Evolutionary conservation across 2,113 vertebrate genomes (phyloP).

Genomic region (Hippocampus barbouri): DNA sequence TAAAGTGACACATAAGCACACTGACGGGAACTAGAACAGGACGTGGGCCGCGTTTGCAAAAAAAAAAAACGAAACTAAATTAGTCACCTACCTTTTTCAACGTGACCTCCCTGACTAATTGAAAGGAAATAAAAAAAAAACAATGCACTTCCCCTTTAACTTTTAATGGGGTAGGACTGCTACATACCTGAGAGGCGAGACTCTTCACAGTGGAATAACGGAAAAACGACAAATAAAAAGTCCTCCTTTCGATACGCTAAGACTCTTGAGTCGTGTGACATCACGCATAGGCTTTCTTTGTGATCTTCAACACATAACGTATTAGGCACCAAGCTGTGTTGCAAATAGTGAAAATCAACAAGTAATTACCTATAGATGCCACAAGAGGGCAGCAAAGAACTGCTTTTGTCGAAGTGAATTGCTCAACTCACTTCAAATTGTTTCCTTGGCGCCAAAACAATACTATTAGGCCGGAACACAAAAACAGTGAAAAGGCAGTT

Average conservation of each 20-base stretch:
- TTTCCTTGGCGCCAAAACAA: too few species aligned
- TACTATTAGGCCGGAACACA: too few species aligned
- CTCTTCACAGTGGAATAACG: neutral
- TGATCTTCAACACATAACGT: too few species aligned
- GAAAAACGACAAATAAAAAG: neutral
- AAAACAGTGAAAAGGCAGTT: neutral
- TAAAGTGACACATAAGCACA: constrained; percentile 39
- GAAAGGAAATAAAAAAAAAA: neutral
- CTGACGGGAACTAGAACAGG: constrained; percentile 22
- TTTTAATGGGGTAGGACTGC: neutral
- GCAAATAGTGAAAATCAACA: too few species aligned
- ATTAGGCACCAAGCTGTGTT: too few species aligned
- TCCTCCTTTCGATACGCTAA: too few species aligned
- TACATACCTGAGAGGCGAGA: neutral
- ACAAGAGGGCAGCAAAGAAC: too few species aligned
- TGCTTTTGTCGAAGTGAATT: too few species aligned
- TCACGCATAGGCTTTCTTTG: too few species aligned
- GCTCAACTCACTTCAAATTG: too few species aligned
- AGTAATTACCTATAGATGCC: too few species aligned
- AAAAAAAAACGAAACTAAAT: neutral
- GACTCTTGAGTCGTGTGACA: too few species aligned
- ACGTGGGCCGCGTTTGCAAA: constrained; percentile 1
- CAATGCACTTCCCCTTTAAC: neutral
- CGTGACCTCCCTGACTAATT: neutral
- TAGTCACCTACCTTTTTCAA: neutral